Evolutionary conservation across 2,797 vertebrate genomes (phyloP), one percentile per base, ranked within the genome.

Genomic region (Epinephelus malabaricus): DNA sequence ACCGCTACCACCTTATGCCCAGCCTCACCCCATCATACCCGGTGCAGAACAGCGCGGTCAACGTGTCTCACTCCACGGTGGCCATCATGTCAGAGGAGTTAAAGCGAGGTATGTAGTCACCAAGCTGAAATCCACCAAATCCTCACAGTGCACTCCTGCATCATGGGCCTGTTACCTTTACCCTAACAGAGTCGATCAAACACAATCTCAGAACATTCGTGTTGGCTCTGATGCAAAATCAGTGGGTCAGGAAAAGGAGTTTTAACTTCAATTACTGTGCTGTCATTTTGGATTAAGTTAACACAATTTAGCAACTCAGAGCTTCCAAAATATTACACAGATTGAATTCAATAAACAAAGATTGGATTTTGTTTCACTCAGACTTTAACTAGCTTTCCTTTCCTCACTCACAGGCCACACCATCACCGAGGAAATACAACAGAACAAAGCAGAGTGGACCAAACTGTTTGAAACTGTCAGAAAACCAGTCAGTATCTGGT

Each of bases 391-490:
- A 19, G 1, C 64, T 92, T 92, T 94, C 88, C 92, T 70, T 90
- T 92, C 93, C 5, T 69, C 49, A 5, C 94, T 92, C 90, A 23
- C 91, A 98, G 97, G 97, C 93, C 95, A 96, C 91, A 94, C 95
- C 90, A 97, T 98, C 94, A 96, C 96, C 87, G 96, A 98, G 92
- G 96, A 97, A 95, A 97, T 98, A 92, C 94, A 97, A 94, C 95
- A 96, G 95, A 96, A 95, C 94, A 97, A 97, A 95, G 96, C 95
- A 92, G 95, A 96, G 86, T 98, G 97, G 97, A 95, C 96, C 95
- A 97, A 97, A 96, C 96, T 98, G 93, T 97, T 97, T 96, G 97
- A 98, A 96, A 96, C 95, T n/a, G n/a, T n/a, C n/a, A n/a, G n/a
- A n/a, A n/a, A n/a, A n/a, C n/a, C n/a, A n/a, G n/a, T n/a, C n/a